Base-by-base conservation (phyloP, 2,113 vertebrate genomes). In the Heteronetta atricapilla region DNA sequence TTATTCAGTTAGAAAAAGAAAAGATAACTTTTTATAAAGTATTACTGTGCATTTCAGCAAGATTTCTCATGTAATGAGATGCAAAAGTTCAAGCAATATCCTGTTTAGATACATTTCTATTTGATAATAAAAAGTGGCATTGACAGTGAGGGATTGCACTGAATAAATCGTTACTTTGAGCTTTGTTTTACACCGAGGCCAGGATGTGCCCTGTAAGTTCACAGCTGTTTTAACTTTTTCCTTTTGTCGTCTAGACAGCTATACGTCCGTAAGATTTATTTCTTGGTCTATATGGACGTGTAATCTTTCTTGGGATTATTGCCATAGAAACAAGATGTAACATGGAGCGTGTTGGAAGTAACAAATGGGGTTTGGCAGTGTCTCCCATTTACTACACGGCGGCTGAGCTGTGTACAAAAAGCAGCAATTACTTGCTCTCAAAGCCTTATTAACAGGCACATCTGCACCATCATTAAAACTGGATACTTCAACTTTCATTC, bases 281-380 rank as follows among this genome's bases (percentile, higher is more conserved):
- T 89, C 82, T 82, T 94, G 74, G 90, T 96, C 87, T 94, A 2
- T 88, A 62, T 36, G 86, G 79, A 85, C 74, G 12, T 33, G 29
- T 74, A 91, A 4, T 92, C 87, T 93, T 94, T 95, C 36, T 82
- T 87, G 84, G 81, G 93, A 96, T 96, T 96, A 96, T 94, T 94
- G 81, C 96, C 88, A 83, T 95, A 94, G 95, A 95, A 96, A 96
- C 94, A 96, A 81, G 90, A 75, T 4, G 19, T 78, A 95, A 97
- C 82, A 63, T 1, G 55, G 86, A 74, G 81, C 2, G 1, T 82
- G 60, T 58, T 90, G 82, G 64, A 82, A 91, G 95, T 75, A 94
- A 85, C 89, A 94, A 94, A 95, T 90, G 89, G 82, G 74, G 91
- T 90, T 93, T 96, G 93, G 89, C 93, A 91, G 70, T 33, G 56